phyloP scores from a whole-genome alignment of 2,113 vertebrate genomes.

The Budorcas taxicolor region DNA sequence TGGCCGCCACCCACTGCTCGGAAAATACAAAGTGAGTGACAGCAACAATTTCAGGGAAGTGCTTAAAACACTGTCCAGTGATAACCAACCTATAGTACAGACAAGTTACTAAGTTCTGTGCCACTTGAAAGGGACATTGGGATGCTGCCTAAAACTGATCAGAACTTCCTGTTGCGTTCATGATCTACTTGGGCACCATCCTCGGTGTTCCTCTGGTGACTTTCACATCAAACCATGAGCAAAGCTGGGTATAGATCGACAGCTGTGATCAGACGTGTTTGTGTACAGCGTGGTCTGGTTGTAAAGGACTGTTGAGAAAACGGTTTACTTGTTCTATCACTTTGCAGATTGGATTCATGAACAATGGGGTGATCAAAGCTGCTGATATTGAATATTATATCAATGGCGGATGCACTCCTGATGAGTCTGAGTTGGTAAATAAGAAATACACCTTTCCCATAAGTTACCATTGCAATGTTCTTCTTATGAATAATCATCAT shows the following conservation, averaged over 20 bases:
- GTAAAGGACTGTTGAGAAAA: background rate
- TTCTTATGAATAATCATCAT: background rate
- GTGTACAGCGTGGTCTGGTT: background rate
- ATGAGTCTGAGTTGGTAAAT: constrained; percentile 85
- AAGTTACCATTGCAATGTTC: background rate
- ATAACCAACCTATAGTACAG: background rate
- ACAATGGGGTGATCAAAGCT: constrained; percentile 85
- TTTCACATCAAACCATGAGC: background rate
- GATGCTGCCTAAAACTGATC: background rate
- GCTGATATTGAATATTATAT: constrained; percentile 81
- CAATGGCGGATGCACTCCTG: constrained; percentile 84
- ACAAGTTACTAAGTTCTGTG: background rate
- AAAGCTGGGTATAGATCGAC: background rate
- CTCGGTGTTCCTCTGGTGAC: background rate
- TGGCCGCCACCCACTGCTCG: constrained; percentile 81
- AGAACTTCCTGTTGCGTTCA: background rate
- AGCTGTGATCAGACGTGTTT: background rate
- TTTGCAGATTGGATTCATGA: constrained; percentile 89
- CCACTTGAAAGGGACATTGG: background rate
- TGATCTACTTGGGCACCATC: background rate
- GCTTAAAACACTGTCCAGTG: background rate
- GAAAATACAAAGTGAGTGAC: constrained; percentile 82
- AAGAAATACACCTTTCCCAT: background rate
- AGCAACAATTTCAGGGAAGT: background rate
- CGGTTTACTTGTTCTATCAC: background rate